Evolutionary conservation across 2,797 vertebrate species (phyloP).

Genomic region (Antennarius maculatus): DNA sequence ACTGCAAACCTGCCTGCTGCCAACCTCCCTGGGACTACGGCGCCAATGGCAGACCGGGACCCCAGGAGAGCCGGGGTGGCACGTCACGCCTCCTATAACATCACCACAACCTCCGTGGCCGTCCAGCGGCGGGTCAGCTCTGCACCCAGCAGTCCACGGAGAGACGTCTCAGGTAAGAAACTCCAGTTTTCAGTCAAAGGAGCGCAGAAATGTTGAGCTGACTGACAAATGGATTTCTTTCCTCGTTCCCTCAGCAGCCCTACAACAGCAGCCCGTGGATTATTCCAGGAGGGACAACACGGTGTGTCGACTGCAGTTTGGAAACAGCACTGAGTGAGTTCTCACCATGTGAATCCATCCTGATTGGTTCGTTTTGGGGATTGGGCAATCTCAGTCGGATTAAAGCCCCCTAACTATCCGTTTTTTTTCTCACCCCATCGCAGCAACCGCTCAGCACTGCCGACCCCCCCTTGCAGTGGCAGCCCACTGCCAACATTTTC

Average conservation of each 20-base stretch:
- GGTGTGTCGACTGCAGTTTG: constrained; percentile 81
- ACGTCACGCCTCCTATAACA: constrained; percentile 82
- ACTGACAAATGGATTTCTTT: not conserved
- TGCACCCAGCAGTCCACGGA: constrained; percentile 85
- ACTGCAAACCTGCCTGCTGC: constrained; percentile 14
- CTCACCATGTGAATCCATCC: no score
- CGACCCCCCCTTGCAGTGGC: not conserved
- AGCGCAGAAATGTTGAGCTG: not conserved
- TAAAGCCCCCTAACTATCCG: not conserved
- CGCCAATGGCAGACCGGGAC: constrained; percentile 16
- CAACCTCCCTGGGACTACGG: not conserved
- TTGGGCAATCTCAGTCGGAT: no score
- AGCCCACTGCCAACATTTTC: constrained; percentile 18
- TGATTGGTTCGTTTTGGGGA: no score
- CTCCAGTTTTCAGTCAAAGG: not conserved
- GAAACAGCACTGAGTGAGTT: constrained; percentile 82
- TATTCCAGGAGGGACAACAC: constrained; percentile 78
- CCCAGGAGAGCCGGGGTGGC: constrained; percentile 75
- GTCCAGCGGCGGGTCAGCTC: constrained; percentile 83
- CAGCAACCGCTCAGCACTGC: constrained; percentile 31
- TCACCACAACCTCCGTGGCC: constrained; percentile 63
- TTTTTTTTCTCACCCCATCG: not conserved
- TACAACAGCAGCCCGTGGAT: constrained; percentile 74
- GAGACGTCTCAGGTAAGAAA: constrained; percentile 72
- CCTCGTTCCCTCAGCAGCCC: constrained; percentile 31